phyloP scores from a whole-genome alignment of 2,797 vertebrate species.

The Sebastes oblongus region DNA sequence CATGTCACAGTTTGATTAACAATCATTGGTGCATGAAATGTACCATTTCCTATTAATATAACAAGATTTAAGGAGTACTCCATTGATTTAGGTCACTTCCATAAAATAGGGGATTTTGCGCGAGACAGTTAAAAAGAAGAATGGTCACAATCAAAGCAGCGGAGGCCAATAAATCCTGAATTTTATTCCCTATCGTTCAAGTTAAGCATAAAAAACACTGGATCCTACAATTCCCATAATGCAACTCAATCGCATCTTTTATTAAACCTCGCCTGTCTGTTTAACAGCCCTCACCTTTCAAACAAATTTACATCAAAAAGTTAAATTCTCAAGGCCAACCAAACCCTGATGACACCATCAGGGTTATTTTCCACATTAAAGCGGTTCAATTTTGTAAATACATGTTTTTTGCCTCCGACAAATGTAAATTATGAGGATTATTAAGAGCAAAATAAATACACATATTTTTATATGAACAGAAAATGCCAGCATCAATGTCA shows the following conservation, averaged over 20 bases:
- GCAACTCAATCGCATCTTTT: no score
- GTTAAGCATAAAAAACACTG: no score
- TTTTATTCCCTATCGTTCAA: no score
- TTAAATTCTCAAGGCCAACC: background rate
- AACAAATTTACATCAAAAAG: background rate
- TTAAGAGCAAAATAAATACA: background rate
- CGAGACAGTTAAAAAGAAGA: no score
- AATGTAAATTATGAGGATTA: background rate
- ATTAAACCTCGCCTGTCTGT: background rate
- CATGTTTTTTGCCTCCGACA: background rate
- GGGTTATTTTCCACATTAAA: background rate
- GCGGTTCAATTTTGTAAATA: no score
- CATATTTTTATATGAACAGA: background rate
- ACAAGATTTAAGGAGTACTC: background rate
- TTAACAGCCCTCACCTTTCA: background rate
- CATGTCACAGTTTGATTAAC: background rate
- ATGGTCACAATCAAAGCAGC: no score
- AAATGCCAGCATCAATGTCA: background rate
- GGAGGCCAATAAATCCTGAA: no score
- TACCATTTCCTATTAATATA: background rate
- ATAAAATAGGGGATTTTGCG: background rate
- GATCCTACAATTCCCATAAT: no score
- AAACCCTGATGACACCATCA: background rate
- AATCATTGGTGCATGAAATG: background rate
- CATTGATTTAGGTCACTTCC: background rate